Evolutionary conservation across 2,797 vertebrate genomes (phyloP), one percentile per base, ranked within the genome.

Genomic region (Chiroxiphia lanceolata): DNA sequence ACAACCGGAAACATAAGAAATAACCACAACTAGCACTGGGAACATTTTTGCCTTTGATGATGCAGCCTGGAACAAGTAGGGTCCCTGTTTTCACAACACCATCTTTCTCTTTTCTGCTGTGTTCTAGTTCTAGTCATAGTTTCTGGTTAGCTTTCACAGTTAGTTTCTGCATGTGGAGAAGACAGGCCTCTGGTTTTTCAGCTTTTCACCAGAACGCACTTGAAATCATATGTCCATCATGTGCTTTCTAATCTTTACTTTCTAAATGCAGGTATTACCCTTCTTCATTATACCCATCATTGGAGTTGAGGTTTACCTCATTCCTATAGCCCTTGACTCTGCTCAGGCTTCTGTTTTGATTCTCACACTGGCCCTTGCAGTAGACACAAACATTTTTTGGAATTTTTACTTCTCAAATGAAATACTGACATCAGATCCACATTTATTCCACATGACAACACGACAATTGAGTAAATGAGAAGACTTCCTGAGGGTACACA

Each of bases 401-500:
- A 64, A 12, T 57, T 87, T 89, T 85, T 53, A 61, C 19, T 53
- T 87, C 29, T 83, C 26, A 80, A 5, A 64, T 68, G 10, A 78
- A 64, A 84, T 78, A 48, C 9, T 48, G n/a, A 50, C 3, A 6
- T 0, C 5, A 82, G 29, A 47, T 65, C 10, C 9, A 4, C 5
- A 9, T 51, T 84, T 83, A 42, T 78, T 91, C 21, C 34, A 64
- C 25, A 31, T 25, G 13, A 26, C 7, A 67, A 29, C 38, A 77
- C 50, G 48, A 85, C 85, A 89, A 94, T 34, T 31, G 74, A 65
- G 17, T 64, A 40, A 87, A 77, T 17, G 31, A 48, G 34, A 51
- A 82, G 50, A 53, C 16, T 7, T 72, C 13, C 27, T 34, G 56
- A 74, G 21, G 19, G 16, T 27, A 85, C 18, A n/a, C 4, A 42